A percentile compares a stretch with the other conserved stretches of the same genome.
Conservation (phyloP, 2,797 vertebrate species). For the Psittacula derbiana region DNA sequence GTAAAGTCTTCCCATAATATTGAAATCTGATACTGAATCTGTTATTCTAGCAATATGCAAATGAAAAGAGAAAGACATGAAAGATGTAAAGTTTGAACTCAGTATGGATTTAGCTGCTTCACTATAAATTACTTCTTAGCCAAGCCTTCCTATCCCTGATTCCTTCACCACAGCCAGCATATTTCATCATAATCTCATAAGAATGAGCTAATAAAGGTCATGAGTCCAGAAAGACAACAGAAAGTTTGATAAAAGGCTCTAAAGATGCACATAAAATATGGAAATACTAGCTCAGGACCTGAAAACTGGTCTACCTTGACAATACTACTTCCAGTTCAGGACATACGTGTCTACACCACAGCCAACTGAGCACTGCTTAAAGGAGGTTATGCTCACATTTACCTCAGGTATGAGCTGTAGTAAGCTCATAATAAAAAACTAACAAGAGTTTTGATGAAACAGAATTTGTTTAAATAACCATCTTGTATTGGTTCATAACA, state of each 20-base stretch:
- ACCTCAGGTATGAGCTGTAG: not conserved
- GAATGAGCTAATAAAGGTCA: not conserved
- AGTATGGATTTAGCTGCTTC: not conserved
- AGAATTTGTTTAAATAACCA: not conserved
- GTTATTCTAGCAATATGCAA: not conserved
- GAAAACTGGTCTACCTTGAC: not conserved
- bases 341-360: accelerated
- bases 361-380: not conserved
- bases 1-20: not conserved
- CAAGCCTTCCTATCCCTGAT: not conserved
- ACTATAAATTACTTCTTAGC: not conserved
- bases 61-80: not conserved
- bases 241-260: not conserved
- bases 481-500: not conserved
- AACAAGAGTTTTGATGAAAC: not conserved
- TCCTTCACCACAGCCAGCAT: not conserved
- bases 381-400: not conserved
- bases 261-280: not conserved
- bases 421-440: not conserved
- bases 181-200: not conserved
- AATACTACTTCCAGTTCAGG: not conserved
- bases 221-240: not conserved
- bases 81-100: not conserved
- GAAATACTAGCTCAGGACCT: not conserved
- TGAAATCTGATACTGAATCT: not conserved